phyloP scores from a whole-genome alignment of 2,888 invertebrate genomes.

The Zygaena filipendulae region DNA sequence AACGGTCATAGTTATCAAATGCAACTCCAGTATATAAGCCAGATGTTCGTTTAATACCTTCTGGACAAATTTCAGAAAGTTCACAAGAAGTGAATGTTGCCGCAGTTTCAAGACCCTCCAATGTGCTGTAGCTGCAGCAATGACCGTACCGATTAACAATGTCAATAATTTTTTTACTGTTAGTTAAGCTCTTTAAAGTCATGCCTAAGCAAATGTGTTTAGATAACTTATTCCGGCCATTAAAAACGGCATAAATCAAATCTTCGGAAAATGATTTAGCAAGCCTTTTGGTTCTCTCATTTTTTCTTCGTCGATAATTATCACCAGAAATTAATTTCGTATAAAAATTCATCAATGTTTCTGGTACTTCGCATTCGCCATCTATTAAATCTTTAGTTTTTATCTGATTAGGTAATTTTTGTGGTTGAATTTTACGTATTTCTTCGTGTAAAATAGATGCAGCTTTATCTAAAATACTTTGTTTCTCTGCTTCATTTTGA shows the following conservation, averaged over 20 bases:
- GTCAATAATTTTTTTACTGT: slow-evolving; percentile 6
- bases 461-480: no score
- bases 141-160: slow-evolving; percentile 10
- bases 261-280: no score
- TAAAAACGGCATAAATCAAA: slow-evolving; percentile 5
- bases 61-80: slow-evolving; percentile 6
- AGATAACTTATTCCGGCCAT: slow-evolving; percentile 1
- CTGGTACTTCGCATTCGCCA: no score
- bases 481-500: no score
- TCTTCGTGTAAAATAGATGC: no score
- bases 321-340: no score
- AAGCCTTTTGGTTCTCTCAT: no score
- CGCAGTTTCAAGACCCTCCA: slow-evolving; percentile 9
- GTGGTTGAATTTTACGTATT: no score
- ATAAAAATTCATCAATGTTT: no score
- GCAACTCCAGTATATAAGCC: slow-evolving; percentile 18
- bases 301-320: no score
- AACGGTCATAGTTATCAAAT: slow-evolving; percentile 15
- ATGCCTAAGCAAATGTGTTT: slow-evolving; percentile 3
- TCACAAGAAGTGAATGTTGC: slow-evolving; percentile 6
- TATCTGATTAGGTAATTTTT: no score
- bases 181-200: slow-evolving; percentile 10
- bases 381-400: no score
- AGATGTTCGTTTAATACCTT: slow-evolving; percentile 9
- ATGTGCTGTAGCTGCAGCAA: slow-evolving; percentile 5